Base-by-base conservation (phyloP, 2,888 invertebrate species). In the Sclerodermus sp. region DNA sequence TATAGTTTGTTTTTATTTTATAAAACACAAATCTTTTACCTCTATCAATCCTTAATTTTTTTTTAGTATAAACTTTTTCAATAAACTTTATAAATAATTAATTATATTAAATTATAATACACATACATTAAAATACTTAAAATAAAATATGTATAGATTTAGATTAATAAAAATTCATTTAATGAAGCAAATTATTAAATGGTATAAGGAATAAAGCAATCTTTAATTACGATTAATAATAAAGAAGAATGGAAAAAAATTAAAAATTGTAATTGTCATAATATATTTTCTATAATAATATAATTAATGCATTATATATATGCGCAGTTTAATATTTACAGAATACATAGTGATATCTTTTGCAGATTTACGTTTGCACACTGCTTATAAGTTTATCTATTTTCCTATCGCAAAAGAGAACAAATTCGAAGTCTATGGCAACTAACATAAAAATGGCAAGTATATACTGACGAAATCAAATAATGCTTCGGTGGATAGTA, bases 381-480 rank as follows among this genome's bases (percentile, higher is more conserved):
- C 65, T 62, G 51, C 56, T 58, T 61, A 44, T 55, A 55, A 52
- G 55, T 47, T 58, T 60, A 62, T 54, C 50, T 63, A 56, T 45
- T 47, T 55, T 55, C 13, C 49, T 58, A 62, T 47, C 60, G 65
- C 59, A 55, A 53, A 49, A 57, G 53, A 55, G 57, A 60, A 61
- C 50, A 61, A 60, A 64, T 56, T 59, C 58, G 53, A 53, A 58
- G 62, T 62, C 71, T 74, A 74, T 74, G 74, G 74, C 73, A 73
- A 72, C 71, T 72, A 72, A 67, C 61, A 55, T 70, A 70, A 58
- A 68, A 71, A 74, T 74, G 74, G 74, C 74, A 74, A 74, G 74
- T 73, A 69, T 67, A 23, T 67, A 64, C 64, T 60, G 56, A 62
- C 49, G 51, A 58, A 55, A 46, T 48, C 23, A 45, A 42, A 32